Evolutionary conservation across 2,113 vertebrate species (phyloP).

Genomic region (Himantopus leucocephalus): DNA sequence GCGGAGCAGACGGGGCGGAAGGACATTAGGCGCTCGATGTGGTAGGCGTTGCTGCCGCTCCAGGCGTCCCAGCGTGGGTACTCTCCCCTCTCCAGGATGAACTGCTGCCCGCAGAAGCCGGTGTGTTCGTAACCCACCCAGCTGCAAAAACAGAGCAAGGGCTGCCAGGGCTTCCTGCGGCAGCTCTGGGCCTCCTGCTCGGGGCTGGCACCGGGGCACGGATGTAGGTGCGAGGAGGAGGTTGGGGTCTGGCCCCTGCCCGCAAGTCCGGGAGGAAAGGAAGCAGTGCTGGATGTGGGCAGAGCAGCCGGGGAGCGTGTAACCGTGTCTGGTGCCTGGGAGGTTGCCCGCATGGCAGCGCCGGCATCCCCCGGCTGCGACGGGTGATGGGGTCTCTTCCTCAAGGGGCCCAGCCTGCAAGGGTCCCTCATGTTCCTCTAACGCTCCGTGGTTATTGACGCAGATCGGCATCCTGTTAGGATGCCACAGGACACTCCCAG

Average conservation of each 20-base stretch:
- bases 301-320: background rate
- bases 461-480: fast-evolving
- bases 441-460: background rate
- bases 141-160: constrained; percentile 70
- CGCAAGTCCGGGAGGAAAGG: background rate
- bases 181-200: background rate
- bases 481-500: background rate
- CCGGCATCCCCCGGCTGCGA: fast-evolving
- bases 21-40: constrained; percentile 94
- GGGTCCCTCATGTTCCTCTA: background rate
- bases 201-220: background rate
- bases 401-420: background rate
- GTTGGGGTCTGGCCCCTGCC: background rate
- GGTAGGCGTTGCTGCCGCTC: constrained; percentile 97
- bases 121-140: constrained; percentile 96
- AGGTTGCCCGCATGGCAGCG: fast-evolving
- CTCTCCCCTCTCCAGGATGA: constrained; percentile 94
- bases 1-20: constrained; percentile 96
- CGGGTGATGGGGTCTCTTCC: background rate
- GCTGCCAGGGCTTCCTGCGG: background rate
- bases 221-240: background rate
- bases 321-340: background rate
- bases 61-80: constrained; percentile 96
- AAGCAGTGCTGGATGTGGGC: background rate
- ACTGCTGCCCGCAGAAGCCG: constrained; percentile 95